Evolutionary conservation across 1,140 invertebrate genomes (phyloP).

Genomic region (Drosophila azteca): DNA sequence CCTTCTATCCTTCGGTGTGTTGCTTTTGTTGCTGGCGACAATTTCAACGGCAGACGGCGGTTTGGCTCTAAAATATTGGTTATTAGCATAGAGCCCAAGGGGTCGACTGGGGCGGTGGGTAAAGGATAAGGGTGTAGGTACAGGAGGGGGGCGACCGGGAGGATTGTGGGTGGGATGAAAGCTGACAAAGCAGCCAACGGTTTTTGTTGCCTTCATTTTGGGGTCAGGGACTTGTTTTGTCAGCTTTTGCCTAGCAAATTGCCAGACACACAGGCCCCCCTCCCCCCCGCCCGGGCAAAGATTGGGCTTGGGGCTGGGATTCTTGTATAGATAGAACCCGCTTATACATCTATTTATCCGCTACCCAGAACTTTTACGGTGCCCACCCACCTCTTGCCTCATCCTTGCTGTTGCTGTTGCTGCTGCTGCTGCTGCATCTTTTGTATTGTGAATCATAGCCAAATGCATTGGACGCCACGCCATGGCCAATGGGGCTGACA

Average conservation of each 20-base stretch:
- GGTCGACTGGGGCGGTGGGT: background rate
- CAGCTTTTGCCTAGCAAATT: slow-evolving; percentile 51
- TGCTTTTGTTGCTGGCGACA: slow-evolving; percentile 59
- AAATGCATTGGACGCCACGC: slow-evolving; percentile 61
- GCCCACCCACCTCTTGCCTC: slow-evolving; percentile 5
- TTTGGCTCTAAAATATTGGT: slow-evolving; percentile 75
- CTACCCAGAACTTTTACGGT: slow-evolving; percentile 50
- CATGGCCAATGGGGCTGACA: slow-evolving; percentile 58
- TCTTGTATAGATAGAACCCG: slow-evolving; percentile 46
- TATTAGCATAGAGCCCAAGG: slow-evolving; percentile 64
- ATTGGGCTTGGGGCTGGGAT: background rate
- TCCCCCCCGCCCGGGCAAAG: background rate
- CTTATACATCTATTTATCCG: slow-evolving; percentile 74
- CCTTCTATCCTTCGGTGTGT: slow-evolving; percentile 5
- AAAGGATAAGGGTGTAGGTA: background rate
- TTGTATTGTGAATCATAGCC: slow-evolving; percentile 76
- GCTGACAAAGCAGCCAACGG: slow-evolving; percentile 71
- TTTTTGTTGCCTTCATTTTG: slow-evolving; percentile 78
- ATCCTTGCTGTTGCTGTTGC: background rate
- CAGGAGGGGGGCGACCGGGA: background rate
- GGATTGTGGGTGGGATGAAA: slow-evolving; percentile 20
- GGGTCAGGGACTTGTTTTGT: slow-evolving; percentile 80
- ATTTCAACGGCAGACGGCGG: slow-evolving; percentile 60
- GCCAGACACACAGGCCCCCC: slow-evolving; percentile 44
- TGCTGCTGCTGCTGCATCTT: slow-evolving; percentile 53